phyloP scores from a whole-genome alignment of 2,797 vertebrate species.

The Danio tinwini region DNA sequence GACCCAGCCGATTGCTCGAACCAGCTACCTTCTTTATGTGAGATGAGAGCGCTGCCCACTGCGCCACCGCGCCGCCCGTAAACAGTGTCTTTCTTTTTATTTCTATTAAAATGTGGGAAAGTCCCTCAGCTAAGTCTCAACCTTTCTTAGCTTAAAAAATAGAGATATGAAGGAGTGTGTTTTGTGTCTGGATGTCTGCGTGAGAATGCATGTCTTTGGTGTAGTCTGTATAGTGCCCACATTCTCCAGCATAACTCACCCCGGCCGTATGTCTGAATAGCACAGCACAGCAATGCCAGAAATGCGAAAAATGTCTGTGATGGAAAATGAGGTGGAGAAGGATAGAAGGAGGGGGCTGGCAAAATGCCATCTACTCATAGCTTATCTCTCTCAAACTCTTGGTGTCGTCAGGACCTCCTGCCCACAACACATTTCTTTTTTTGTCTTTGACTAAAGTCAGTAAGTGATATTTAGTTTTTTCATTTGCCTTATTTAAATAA shows the following conservation, averaged over 20 bases:
- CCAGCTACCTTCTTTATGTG: too few relatives aligned
- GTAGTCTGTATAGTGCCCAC: not conserved
- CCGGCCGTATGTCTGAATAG: slow-evolving; percentile 42
- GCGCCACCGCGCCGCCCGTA: too few relatives aligned
- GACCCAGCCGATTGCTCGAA: too few relatives aligned
- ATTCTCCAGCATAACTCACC: slow-evolving; percentile 50
- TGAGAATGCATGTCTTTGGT: slow-evolving; percentile 39
- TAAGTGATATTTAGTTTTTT: slow-evolving; percentile 21
- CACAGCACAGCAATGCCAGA: slow-evolving; percentile 42
- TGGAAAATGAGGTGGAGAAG: slow-evolving; percentile 20
- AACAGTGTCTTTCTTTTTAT: not conserved
- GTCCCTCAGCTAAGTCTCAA: not conserved
- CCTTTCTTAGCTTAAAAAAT: not conserved
- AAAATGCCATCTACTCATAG: slow-evolving; percentile 20
- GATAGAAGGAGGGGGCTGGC: slow-evolving; percentile 4
- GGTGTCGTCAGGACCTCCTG: slow-evolving; percentile 38
- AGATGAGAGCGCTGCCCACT: too few relatives aligned
- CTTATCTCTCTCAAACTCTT: slow-evolving; percentile 53
- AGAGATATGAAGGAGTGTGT: not conserved
- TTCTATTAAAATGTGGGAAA: not conserved
- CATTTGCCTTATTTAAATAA: too few relatives aligned
- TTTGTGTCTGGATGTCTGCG: slow-evolving; percentile 18
- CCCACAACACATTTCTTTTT: not conserved
- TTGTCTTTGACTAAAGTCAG: slow-evolving; percentile 34
- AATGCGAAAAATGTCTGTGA: slow-evolving; percentile 51